Percentiles rank a stretch among this genome's conserved stretches.
Conservation (phyloP, 2,113 vertebrate species). For the Cyanistes caeruleus region DNA sequence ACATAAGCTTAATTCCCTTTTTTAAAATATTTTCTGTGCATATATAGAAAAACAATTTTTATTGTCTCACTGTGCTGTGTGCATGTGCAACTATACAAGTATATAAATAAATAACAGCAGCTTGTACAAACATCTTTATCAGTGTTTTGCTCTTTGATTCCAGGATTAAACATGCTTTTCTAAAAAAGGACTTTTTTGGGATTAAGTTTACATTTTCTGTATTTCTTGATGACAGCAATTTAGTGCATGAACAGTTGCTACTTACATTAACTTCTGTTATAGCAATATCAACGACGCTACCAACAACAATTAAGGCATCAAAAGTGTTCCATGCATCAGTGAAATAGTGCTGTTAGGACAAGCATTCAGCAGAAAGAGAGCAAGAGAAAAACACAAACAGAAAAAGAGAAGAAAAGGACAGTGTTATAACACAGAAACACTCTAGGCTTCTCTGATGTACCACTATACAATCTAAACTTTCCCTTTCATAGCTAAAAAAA, state of each 20-base stretch:
- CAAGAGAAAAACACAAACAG: conserved; percentile 77
- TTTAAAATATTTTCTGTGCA: neutral
- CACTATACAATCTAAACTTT: conserved; percentile 67
- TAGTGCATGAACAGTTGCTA: conserved; percentile 81
- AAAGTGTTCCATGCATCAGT: conserved; percentile 99
- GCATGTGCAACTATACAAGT: neutral
- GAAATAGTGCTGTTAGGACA: conserved; percentile 99
- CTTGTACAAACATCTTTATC: neutral
- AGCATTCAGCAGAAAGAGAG: conserved; percentile 80
- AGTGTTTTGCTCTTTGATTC: neutral
- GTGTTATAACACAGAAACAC: conserved; percentile 76
- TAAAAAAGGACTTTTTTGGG: neutral
- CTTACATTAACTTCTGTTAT: conserved; percentile 99
- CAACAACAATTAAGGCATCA: conserved; percentile 99
- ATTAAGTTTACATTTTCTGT: conserved; percentile 34
- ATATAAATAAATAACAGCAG: neutral
- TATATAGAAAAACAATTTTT: neutral
- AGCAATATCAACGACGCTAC: conserved; percentile 99
- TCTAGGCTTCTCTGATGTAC: conserved; percentile 58
- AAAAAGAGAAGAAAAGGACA: conserved; percentile 83
- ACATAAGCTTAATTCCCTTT: neutral
- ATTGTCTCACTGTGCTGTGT: neutral
- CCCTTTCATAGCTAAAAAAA: conserved; percentile 63
- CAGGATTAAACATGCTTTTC: neutral
- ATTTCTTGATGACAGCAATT: conserved; percentile 64